These are phyloP conservation scores for Byasa hedistus DNA, from an alignment of 2,888 invertebrate genomes.

Conservation along the genomic window DNA sequence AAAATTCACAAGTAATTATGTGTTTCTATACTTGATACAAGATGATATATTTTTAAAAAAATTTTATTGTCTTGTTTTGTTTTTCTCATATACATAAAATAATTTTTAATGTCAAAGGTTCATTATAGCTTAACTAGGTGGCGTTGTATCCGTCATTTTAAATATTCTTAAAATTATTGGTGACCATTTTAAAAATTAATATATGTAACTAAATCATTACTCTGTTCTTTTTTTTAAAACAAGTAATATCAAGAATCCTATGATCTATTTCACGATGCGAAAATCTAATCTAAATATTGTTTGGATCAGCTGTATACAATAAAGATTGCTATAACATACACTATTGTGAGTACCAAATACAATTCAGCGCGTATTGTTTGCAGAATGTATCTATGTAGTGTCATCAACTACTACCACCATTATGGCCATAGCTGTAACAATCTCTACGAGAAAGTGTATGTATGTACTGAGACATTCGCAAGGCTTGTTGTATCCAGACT, in stretches of 20 bases:
- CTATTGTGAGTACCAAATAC: not conserved
- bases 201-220: too few species aligned
- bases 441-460: not conserved
- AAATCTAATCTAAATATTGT: not conserved
- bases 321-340: not conserved
- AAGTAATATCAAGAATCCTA: not conserved
- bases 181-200: too few species aligned
- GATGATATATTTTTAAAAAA: constrained; percentile 39
- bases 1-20: constrained; percentile 50
- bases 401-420: not conserved
- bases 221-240: too few species aligned
- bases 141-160: constrained; percentile 2
- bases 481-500: too few species aligned
- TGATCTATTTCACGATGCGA: not conserved
- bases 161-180: not conserved
- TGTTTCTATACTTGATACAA: constrained; percentile 45
- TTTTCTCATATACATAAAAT: not conserved
- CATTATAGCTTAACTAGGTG: constrained; percentile 8
- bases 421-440: not conserved
- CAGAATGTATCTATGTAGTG: not conserved
- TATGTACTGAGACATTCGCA: too few species aligned
- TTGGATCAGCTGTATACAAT: not conserved
- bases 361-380: constrained; percentile 4
- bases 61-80: not conserved
- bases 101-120: not conserved